Base-by-base conservation (phyloP, 2,113 vertebrate genomes). In the Dicrurus megarhynchus region DNA sequence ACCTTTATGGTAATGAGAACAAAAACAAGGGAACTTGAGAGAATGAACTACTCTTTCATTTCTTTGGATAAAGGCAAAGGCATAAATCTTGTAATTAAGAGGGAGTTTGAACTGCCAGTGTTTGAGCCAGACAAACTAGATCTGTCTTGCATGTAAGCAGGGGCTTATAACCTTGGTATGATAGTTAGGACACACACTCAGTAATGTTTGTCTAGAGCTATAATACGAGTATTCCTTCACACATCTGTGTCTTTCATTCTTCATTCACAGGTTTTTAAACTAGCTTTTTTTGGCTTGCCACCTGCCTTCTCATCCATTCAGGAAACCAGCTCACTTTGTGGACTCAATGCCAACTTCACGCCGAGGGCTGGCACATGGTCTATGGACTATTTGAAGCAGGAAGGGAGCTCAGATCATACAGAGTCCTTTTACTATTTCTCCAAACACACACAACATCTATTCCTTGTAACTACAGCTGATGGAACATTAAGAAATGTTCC, bases 31-130 rank as follows among this genome's bases (percentile, higher is more conserved):
- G 44, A 49, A 82, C 78, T 68, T 68, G 44, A 73, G 65, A 95
- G 52, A 53, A 65, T 49, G 7, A 95, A 73, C 37, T 87, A 39
- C 37, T 73, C 56, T 87, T 78, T 92, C 39, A 84, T 83, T 89
- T 57, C 18, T 95, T 93, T 42, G 23, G 69, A 75, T 87, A 82
- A 91, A 93, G 35, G 33, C 33, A 93, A 86, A 90, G 19, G 30
- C 83, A 90, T 78, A 84, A 82, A 89, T 87, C 89, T 81, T 84
- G 22, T 64, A 71, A 90, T 92, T 92, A 92, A 42, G 60, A 52
- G 49, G 50, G 84, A 73, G 70, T 95, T 89, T 93, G 81, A 91
- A 73, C 61, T 78, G 61, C 49, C 61, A 69, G 22, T 49, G 47
- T 78, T 92, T 84, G 69, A 87, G 69, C n/a, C 82, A 69, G 67